Evolutionary conservation across 2,797 vertebrate genomes (phyloP).

Genomic region (Tangara arthus): DNA sequence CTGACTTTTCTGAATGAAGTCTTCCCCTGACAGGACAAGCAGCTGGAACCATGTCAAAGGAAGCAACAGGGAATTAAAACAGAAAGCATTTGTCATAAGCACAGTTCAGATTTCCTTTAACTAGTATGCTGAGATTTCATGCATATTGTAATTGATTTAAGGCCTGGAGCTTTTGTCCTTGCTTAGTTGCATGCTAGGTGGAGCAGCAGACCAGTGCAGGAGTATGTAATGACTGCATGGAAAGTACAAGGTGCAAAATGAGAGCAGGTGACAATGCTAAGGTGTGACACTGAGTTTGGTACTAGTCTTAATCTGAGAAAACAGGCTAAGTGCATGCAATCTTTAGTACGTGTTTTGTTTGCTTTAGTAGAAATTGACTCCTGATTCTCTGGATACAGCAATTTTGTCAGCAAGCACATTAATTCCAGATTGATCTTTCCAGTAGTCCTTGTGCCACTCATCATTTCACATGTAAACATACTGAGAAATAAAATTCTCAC

Average conservation of each 20-base stretch:
- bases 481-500: background rate
- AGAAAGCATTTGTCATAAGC: background rate
- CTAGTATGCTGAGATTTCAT: background rate
- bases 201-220: background rate
- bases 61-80: background rate
- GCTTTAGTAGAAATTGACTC: background rate
- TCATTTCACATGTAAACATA: background rate
- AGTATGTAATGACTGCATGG: rapidly evolving
- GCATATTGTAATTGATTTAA: background rate
- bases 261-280: background rate
- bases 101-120: background rate
- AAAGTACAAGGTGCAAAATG: background rate
- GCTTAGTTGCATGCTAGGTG: background rate
- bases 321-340: background rate
- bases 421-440: background rate
- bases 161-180: background rate
- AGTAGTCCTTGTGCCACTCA: background rate
- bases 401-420: background rate
- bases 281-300: background rate
- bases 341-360: background rate
- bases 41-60: background rate
- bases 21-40: background rate
- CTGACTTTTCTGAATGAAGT: background rate
- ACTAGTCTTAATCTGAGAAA: background rate
- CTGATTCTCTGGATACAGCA: background rate